Conservation (phyloP, 2,797 vertebrate genomes). For the Anisognathus igniventris region DNA sequence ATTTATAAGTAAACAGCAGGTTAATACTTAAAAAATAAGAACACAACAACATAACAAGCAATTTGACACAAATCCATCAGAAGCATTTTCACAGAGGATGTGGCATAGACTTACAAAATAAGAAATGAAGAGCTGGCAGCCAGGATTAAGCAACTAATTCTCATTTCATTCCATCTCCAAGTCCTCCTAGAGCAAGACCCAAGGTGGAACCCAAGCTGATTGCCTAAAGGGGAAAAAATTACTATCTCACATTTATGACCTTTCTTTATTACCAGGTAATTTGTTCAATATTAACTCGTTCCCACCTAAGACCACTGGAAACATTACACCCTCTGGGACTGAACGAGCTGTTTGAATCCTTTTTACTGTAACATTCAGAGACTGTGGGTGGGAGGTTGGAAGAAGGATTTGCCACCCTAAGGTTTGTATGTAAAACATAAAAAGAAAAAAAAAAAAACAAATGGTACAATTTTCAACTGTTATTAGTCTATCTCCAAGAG, state of each 20-base stretch:
- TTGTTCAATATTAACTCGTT: neutral
- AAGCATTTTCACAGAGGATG: neutral
- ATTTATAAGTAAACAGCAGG: neutral
- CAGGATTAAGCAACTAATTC: neutral
- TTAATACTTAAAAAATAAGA: neutral
- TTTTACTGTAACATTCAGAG: neutral
- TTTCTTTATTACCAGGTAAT: neutral
- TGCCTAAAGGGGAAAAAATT: neutral
- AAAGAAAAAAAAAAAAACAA: neutral
- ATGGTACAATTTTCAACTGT: neutral
- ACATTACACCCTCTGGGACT: neutral
- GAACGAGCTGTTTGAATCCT: neutral
- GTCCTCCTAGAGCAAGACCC: neutral
- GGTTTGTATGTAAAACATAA: neutral
- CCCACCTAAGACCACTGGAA: neutral
- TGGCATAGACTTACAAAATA: neutral
- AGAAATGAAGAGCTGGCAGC: neutral
- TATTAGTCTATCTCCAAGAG: neutral
- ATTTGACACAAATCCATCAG: neutral
- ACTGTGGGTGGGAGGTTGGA: accelerated
- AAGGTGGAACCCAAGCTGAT: neutral
- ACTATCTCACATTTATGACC: neutral
- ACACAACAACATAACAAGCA: neutral
- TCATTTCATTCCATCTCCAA: neutral
- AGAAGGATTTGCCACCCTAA: neutral